Base-by-base conservation (phyloP, 2,888 invertebrate species). In the Junonia oenone region DNA sequence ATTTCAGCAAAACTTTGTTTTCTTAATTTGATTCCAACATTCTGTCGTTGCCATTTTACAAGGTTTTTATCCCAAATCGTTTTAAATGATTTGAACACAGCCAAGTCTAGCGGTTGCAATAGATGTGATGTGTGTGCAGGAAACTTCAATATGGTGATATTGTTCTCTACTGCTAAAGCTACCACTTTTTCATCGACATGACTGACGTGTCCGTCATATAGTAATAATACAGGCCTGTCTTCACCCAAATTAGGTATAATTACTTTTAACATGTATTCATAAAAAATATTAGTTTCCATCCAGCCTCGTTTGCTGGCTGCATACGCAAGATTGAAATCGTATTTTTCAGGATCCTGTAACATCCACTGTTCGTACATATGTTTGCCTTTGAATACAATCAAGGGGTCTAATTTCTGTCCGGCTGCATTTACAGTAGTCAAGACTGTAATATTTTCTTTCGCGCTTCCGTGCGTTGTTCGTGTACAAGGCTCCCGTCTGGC, bases 291-390 rank as follows among this genome's bases (percentile, higher is more conserved):
- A 26, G 63, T 65, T 15, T 69, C 69, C 68, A 70, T 73, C 72
- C 70, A 72, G 0, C 76, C 73, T n/a, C 67, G 71, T 13, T 14
- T 58, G 45, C 72, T 75, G 3, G 77, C 73, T 8, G 69, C 67
- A 62, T 69, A 71, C 13, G 72, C 40, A 1, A 72, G 60, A 19
- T 70, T 63, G 49, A 69, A 69, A 55, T 68, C 63, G 45, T 67
- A 62, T 15, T 38, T 35, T 35, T 13, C 14, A 14, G 33, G n/a
- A 13, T 35, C 33, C 33, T 35, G 13, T 35, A 13, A n/a, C 13
- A 35, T n/a, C 33, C 33, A 35, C 33, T 35, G 33, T 37, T 37
- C 37, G 14, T 37, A 37, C 14, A 40, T 11, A 17, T 40, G 9
- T 40, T 40, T 40, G 11, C 40, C 47, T 47, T 47, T 47, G 27